These are phyloP conservation scores for Dolomedes plantarius DNA, from an alignment of 2,888 invertebrate species.

Conservation along the genomic window DNA sequence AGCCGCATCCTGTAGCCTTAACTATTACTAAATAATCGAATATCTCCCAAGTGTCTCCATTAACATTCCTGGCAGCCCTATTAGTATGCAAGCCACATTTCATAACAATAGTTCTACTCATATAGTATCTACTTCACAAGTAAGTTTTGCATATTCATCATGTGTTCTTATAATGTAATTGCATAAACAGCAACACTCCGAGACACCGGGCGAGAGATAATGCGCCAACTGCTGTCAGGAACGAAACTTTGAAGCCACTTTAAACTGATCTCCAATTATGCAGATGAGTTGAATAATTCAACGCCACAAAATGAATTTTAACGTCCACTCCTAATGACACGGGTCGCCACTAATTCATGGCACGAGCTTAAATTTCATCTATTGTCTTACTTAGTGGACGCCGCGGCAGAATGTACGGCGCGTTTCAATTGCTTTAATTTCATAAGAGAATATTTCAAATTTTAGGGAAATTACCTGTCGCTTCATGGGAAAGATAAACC, in stretches of 20 bases:
- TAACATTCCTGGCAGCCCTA: too few species aligned
- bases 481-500: too few species aligned
- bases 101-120: too few species aligned
- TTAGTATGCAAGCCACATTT: too few species aligned
- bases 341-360: neutral
- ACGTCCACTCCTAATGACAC: slow-evolving; percentile 41
- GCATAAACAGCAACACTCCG: neutral
- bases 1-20: too few species aligned
- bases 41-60: too few species aligned
- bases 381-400: neutral
- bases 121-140: neutral
- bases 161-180: neutral
- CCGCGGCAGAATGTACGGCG: neutral
- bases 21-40: too few species aligned
- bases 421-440: neutral
- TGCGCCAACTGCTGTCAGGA: neutral
- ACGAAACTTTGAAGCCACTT: neutral
- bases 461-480: neutral
- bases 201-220: neutral
- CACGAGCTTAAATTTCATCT: neutral
- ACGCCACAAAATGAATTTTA: slow-evolving; percentile 53
- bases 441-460: neutral
- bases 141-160: neutral
- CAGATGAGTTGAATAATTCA: slow-evolving; percentile 62
- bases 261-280: slow-evolving; percentile 39